A percentile compares a stretch with the other conserved stretches of the same genome.
phyloP scores from a whole-genome alignment of 2,113 vertebrate genomes.

The Elaphurus davidianus region DNA sequence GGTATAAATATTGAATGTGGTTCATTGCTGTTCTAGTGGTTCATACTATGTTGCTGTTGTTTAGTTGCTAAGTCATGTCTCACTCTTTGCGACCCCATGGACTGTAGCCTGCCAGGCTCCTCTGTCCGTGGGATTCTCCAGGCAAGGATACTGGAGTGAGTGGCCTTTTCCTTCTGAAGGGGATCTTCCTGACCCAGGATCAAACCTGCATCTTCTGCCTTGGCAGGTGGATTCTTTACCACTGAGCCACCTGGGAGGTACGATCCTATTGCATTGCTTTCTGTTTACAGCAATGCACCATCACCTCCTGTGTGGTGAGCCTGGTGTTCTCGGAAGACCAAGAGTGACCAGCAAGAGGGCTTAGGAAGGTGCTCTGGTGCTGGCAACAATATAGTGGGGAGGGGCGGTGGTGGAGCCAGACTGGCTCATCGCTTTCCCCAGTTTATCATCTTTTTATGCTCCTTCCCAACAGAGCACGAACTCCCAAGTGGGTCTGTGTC shows the following conservation, averaged over 20 bases:
- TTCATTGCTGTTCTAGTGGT: background rate
- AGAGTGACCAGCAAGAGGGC: background rate
- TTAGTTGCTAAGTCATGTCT: background rate
- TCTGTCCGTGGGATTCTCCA: background rate
- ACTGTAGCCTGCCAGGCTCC: background rate
- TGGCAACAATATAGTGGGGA: fast-evolving
- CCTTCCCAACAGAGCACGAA: background rate
- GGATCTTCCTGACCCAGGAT: background rate
- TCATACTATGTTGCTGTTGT: background rate
- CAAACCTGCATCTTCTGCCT: background rate
- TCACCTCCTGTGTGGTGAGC: background rate
- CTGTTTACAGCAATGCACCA: background rate
- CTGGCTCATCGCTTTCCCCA: background rate
- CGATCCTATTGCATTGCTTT: fast-evolving
- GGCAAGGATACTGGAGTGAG: background rate
- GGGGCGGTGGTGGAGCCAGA: background rate
- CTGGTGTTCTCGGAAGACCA: background rate
- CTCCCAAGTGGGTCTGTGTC: fast-evolving
- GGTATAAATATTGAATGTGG: fast-evolving
- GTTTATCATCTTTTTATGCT: background rate
- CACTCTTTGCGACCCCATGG: background rate
- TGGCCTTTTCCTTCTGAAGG: background rate
- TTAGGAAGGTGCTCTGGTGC: no score
- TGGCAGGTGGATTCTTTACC: background rate
- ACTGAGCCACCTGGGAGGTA: background rate